Evolutionary conservation across 2,888 invertebrate species (phyloP), one percentile per base, ranked within the genome.

Genomic region (Xestia xanthographa): DNA sequence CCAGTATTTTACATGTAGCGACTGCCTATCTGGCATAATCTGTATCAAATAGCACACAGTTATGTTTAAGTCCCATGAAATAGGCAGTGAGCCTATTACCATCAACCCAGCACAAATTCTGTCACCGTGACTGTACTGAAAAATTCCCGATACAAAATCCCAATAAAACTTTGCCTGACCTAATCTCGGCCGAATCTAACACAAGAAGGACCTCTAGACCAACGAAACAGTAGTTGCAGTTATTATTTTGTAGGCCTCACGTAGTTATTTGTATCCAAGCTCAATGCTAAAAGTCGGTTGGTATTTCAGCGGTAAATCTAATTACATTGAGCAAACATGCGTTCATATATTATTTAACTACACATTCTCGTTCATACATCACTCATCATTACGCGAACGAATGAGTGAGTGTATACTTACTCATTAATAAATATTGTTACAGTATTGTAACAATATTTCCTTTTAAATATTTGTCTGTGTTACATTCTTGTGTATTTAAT

Each of bases 401-500:
- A 63, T 45, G 41, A 58, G 9, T 58, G 50, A 58, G 20, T 50
- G n/a, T 29, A 17, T 29, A 56, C 17, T 56, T 26, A 29, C 14
- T 56, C 26, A 56, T 29, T 56, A 56, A 17, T 17, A 56, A 58
- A 17, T 29, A 58, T 58, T 58, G 58, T 58, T 58, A 29, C 29
- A 56, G 6, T 17, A 34, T 26, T 75, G 56, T 50, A 72, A 82
- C n/a, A 83, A 70, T 80, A 72, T 82, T 75, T 69, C 48, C 60
- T 70, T 48, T 53, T 43, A 63, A 66, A 70, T 75, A 69, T 70
- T 75, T 82, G 75, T 72, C 75, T 76, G 72, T 20, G 11, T 76
- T 82, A 8, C 71, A 84, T 84, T 75, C 53, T 6, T 79, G 79
- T 82, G 53, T 85, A 62, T 82, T 79, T 78, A 79, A 76, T 79